Base-by-base conservation (phyloP, 2,888 invertebrate species). In the Chirona hameri region DNA sequence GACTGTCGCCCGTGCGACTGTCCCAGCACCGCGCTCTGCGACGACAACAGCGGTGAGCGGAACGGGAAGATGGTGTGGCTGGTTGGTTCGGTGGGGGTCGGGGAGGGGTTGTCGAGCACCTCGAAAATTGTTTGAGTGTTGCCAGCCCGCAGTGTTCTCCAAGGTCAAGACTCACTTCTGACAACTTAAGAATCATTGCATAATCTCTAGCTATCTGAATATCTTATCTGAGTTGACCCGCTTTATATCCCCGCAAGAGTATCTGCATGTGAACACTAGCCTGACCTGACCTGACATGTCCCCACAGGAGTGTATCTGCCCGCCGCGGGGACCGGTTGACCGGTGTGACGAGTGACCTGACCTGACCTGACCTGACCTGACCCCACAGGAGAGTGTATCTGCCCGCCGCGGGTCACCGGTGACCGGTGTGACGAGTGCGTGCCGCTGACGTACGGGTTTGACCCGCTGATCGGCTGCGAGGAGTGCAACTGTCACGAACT, bases 381-480 rank as follows among this genome's bases (percentile, higher is more conserved):
- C 21, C 21, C n/a, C 9, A 2, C 88, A 90, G 93, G 94, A 0
- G 92, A 92, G 86, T 99, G 99, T 88, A 93, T 94, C 84, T 99
- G 99, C 87, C 98, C 98, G 0, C 92, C 93, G 3, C 92, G 94
- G 86, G 98, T 99, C 0, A 93, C 92, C 46, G 99, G 99, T 0
- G 92, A 93, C 52, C 91, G 92, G 84, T 99, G 99, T 88, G 95
- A 98, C 86, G 91, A 93, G 84, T 99, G 99, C 88, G 93, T 93
- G 84, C 92, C 93, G 0, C 92, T 93, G 84, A 98, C 98, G 0
- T 98, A 94, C 87, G 97, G 97, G 76, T 97, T 93, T 87, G 95
- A 99, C 90, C 93, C 94, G 76, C 92, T 97, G 82, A 95, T 96
- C 86, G 99, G 99, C 14, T 99, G 99, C 88, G 95, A 96, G 88